These are phyloP conservation scores for Strix occidentalis DNA, from an alignment of 2,797 vertebrate genomes.

Conservation along the genomic window DNA sequence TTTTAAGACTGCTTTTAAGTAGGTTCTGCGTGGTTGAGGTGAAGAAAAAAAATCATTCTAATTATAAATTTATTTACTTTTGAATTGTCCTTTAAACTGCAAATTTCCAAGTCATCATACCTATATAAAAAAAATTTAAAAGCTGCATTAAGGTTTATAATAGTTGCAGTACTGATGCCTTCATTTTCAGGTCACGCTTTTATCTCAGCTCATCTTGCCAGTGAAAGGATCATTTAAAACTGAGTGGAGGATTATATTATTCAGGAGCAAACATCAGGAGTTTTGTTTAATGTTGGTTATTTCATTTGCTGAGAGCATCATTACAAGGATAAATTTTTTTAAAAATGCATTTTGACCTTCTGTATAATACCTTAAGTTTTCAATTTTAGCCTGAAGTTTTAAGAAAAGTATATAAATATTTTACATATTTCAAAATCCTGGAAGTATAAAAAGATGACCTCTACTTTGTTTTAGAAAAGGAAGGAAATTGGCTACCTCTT, in stretches of 20 bases:
- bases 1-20: background rate
- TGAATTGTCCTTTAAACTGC: background rate
- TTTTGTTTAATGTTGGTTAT: background rate
- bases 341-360: background rate
- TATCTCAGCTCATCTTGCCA: background rate
- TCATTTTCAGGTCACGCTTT: background rate
- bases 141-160: background rate
- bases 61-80: background rate
- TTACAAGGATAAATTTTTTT: background rate
- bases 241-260: background rate
- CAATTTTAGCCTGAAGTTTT: background rate
- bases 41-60: background rate
- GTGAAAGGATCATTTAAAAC: background rate
- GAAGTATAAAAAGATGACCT: background rate
- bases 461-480: background rate
- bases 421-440: background rate
- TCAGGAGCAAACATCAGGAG: background rate
- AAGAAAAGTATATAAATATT: background rate
- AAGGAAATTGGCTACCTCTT: background rate
- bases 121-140: background rate
- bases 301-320: background rate
- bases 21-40: background rate
- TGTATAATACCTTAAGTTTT: background rate
- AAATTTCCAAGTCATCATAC: background rate
- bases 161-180: background rate